Evolutionary conservation across 1,140 invertebrate species (phyloP), one percentile per base, ranked within the genome.

Genomic region (Conopomorpha cramerella): DNA sequence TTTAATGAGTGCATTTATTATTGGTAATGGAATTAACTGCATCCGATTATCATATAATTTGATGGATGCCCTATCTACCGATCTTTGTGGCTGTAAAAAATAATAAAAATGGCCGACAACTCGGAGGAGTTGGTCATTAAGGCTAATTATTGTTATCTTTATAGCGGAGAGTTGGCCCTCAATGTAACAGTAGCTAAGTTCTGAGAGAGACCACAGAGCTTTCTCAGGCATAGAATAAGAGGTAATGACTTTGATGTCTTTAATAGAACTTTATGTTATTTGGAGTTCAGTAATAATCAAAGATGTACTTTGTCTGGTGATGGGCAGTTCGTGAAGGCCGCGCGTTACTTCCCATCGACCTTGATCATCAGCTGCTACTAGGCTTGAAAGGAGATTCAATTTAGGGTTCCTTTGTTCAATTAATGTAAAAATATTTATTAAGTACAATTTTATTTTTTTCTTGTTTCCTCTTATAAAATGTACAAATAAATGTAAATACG

Each of bases 1-100:
- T 61, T 74, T 74, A 74, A 74, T 74, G 56, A 65, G 55, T 63
- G 66, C 70, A 70, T 74, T 74, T 74, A 71, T 71, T 71, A 74
- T 71, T 67, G 61, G 60, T 67, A 67, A 66, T 72, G 58, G 70
- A 71, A 74, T 74, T 74, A 74, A 74, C 70, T 50, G 57, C 49
- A 55, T 40, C 66, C 66, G 66, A 71, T 74, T 74, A 74, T 74
- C 70, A 70, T 74, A 65, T 55, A 62, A 66, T 74, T 66, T 74
- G 70, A 74, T 71, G 70, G 70, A 74, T 64, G 59, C 55, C 51
- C 65, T 74, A 74, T 74, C 70, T 57, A 36, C 38, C 35, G 48
- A 71, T 74, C 66, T 43, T 42, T 38, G 49, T 59, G 48, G 55
- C 49, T 59, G 55, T 58, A 55, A 44, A 43, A 57, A 46, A 41